Evolutionary conservation across 1,140 invertebrate genomes (phyloP), one percentile per base, ranked within the genome.

Genomic region (Microplitis demolitor): DNA sequence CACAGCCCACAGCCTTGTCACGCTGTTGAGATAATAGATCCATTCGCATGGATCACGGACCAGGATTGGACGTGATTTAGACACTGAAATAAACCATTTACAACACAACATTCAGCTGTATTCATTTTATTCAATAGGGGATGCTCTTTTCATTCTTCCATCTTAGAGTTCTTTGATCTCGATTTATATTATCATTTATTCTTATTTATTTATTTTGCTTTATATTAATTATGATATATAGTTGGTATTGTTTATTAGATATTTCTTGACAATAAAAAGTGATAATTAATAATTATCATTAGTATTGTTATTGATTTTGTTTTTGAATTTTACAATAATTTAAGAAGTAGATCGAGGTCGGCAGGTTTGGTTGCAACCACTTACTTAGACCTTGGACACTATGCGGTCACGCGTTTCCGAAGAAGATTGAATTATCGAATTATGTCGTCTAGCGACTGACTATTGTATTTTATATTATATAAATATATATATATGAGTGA

Each of bases 21-120:
- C 77, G 76, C 78, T 85, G 84, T 86, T 85, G 84, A 85, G 82
- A 85, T 87, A 87, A 86, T 85, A 79, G 79, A 84, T 81, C 82
- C 78, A 84, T 86, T 86, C 84, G 83, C 83, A 79, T 85, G 83
- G 82, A 85, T 83, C 82, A 83, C 80, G 78, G 77, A 79, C 76
- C 74, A 79, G 78, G 83, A 85, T 84, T 86, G 84, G 79, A 83
- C 70, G 79, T 79, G 78, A 77, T 71, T 78, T 69, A 78, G 71
- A 80, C 79, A 85, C 80, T 85, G 82, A 83, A 84, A 86, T 84
- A 84, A 85, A 82, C 75, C 78, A 79, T 75, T 80, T 75, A 79
- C 84, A 82, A 84, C 83, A 80, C 80, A 78, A 70, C 61, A 39
- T 69, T 45, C 39, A 45, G 54, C 54, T 37, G 4, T 63, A 24